A percentile compares a stretch with the other conserved stretches of the same genome.
phyloP scores from a whole-genome alignment of 2,888 invertebrate species.

The Dascillus cervinus region DNA sequence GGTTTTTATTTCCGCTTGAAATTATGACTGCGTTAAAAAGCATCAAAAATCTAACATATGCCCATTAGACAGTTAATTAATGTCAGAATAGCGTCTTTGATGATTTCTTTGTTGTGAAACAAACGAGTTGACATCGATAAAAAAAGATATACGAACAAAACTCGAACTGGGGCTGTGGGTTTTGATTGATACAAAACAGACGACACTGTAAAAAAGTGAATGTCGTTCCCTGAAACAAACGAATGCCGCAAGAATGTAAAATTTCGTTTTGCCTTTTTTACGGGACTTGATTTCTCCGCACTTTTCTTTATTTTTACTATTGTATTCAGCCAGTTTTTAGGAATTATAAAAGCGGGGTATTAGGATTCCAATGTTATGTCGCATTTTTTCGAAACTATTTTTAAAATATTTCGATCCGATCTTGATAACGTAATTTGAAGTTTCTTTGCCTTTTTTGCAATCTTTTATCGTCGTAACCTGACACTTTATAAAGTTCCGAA shows the following conservation, averaged over 20 bases:
- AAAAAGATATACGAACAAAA: conserved; percentile 30
- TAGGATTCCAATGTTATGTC: conserved; percentile 36
- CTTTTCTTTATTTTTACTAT: conserved; percentile 28
- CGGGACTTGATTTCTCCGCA: conserved; percentile 27
- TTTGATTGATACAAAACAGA: conserved; percentile 42
- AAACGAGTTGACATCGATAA: conserved; percentile 30
- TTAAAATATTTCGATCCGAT: conserved; percentile 20
- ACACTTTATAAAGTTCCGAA: too few species aligned
- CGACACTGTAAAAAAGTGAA: conserved; percentile 37
- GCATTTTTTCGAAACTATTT: conserved; percentile 26
- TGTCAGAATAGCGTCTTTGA: conserved; percentile 36
- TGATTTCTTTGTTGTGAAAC: conserved; percentile 36
- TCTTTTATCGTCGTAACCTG: too few species aligned
- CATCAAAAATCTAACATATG: conserved; percentile 36
- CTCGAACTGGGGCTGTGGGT: conserved; percentile 28
- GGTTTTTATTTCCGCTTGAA: conserved; percentile 14
- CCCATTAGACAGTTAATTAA: conserved; percentile 39
- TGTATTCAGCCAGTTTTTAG: conserved; percentile 33
- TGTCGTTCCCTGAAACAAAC: conserved; percentile 33
- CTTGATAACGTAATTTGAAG: conserved; percentile 24
- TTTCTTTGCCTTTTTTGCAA: too few species aligned
- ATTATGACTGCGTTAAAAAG: conserved; percentile 24
- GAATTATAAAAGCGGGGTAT: conserved; percentile 34
- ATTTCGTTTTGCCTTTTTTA: conserved; percentile 30
- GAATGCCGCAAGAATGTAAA: conserved; percentile 36